Evolutionary conservation across 2,888 invertebrate genomes (phyloP), one percentile per base, ranked within the genome.

Genomic region (Andrena flavipes): DNA sequence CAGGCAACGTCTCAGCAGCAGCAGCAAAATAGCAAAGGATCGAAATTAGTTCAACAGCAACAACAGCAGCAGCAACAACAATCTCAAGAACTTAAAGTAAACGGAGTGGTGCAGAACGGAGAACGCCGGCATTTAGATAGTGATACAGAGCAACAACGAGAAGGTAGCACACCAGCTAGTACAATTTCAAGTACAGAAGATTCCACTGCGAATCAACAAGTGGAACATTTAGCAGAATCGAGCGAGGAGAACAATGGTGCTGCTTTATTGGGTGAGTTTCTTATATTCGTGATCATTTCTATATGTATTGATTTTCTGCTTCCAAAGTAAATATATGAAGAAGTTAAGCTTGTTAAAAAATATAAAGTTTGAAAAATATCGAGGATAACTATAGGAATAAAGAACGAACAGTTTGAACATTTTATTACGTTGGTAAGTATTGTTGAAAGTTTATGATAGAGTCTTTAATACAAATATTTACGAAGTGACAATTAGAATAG

Each of bases 161-260:
- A 94, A 79, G 93, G 93, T 42, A 92, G 93, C 74, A 94, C 94
- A 69, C 93, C 94, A 2, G 92, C 93, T 64, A 93, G 93, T 84
- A 93, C 93, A 51, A 90, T 93, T 60, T 93, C 94, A 20, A 93
- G 93, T 77, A 91, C 90, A 42, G 93, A 93, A 85, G 93, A 93
- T 49, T 92, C 92, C 30, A 92, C 87, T 84, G 86, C 87, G 26
- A 92, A 90, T 84, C 91, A 90, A 60, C 92, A 90, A 76, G 84
- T 80, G 68, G 93, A 92, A 70, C 89, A 90, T 70, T 83, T 91
- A 75, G 78, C 73, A 85, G 91, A 90, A 85, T 91, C 90, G 68
- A 89, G 84, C 54, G 92, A 92, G 79, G 92, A 92, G 76, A 91
- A 90, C 82, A 91, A 83, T 88, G 90, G 89, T 83, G 86, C 88